These are phyloP conservation scores for Struthidea cinerea DNA, from an alignment of 2,113 vertebrate species.

Conservation along the genomic window DNA sequence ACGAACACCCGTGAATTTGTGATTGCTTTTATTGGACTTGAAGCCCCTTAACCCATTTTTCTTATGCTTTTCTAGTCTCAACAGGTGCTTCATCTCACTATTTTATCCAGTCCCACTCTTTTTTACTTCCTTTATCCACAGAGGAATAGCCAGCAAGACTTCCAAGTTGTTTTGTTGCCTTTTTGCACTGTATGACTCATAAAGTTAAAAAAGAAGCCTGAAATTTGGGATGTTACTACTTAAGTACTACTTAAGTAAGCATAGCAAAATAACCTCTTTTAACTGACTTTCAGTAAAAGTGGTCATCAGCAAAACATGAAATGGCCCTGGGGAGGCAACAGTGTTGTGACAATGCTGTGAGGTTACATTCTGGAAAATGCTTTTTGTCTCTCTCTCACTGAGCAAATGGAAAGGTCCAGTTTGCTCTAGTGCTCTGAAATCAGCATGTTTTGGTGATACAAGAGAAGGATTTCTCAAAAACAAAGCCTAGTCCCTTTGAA, in stretches of 20 bases:
- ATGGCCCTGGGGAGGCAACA: background rate
- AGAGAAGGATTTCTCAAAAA: background rate
- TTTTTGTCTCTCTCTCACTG: background rate
- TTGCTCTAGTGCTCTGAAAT: background rate
- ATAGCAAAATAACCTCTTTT: background rate
- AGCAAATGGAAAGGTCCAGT: background rate
- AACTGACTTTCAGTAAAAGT: background rate
- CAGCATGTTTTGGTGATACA: background rate
- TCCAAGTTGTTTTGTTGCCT: background rate
- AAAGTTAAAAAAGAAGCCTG: slow-evolving; percentile 10
- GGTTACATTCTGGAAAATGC: background rate
- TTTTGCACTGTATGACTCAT: slow-evolving; percentile 32
- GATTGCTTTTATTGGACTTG: background rate
- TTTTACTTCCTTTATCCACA: background rate
- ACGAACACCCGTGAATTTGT: background rate
- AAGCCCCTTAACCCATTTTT: background rate
- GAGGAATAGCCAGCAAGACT: background rate
- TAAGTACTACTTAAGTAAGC: background rate
- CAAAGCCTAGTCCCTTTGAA: background rate
- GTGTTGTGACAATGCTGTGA: background rate
- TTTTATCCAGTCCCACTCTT: background rate
- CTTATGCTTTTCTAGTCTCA: background rate
- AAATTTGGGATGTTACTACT: background rate
- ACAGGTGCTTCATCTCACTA: background rate
- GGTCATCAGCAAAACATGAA: background rate